These are phyloP conservation scores for Petaurus breviceps DNA, from an alignment of 2,113 vertebrate genomes.

Conservation along the genomic window DNA sequence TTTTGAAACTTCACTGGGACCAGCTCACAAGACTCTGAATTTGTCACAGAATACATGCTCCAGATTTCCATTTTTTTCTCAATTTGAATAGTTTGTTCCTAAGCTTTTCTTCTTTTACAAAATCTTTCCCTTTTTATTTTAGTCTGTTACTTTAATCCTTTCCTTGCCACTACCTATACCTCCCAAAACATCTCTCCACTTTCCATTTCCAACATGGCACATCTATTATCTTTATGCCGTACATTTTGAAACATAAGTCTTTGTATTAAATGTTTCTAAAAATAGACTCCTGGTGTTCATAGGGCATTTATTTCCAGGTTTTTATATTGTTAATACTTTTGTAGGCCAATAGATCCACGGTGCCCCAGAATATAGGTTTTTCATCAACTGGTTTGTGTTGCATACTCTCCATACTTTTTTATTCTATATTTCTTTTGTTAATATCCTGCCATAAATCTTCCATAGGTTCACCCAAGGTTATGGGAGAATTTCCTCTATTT, in stretches of 20 bases:
- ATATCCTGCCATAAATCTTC: neutral
- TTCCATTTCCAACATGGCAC: neutral
- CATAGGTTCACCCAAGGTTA: neutral
- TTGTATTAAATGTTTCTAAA: constrained; percentile 75
- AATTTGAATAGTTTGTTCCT: neutral
- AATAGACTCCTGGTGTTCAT: constrained; percentile 6
- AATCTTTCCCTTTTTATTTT: neutral
- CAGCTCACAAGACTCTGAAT: neutral
- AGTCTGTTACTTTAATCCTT: neutral
- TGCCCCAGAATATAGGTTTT: neutral
- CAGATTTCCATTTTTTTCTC: no score
- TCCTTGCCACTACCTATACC: neutral
- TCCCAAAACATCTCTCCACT: neutral
- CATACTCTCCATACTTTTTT: neutral
- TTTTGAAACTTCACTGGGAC: neutral
- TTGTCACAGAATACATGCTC: neutral
- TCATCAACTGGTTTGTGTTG: neutral
- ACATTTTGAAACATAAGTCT: constrained; percentile 12
- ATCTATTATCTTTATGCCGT: neutral
- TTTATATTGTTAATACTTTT: neutral
- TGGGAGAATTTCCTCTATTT: neutral
- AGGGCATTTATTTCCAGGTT: constrained; percentile 36
- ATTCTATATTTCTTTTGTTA: neutral
- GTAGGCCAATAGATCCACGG: neutral
- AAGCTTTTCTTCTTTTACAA: neutral